These are phyloP conservation scores for Copidosoma aretas DNA, from an alignment of 2,888 invertebrate species.

Conservation along the genomic window DNA sequence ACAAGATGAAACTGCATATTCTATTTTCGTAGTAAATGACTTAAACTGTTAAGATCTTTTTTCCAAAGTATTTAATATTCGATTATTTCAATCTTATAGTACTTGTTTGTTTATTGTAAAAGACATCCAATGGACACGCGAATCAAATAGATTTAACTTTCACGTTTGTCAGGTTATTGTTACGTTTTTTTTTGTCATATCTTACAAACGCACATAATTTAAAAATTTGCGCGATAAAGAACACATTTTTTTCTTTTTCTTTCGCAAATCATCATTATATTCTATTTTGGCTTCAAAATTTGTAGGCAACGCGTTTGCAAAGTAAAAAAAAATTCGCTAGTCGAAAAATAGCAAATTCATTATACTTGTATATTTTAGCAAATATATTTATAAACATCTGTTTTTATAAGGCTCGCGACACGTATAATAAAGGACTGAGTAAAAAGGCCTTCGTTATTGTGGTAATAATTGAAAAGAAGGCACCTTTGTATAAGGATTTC, in stretches of 20 bases:
- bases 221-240: conserved; percentile 19
- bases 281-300: conserved; percentile 28
- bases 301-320: conserved; percentile 36
- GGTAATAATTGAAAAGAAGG: conserved; percentile 33
- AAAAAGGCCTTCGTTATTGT: conserved; percentile 34
- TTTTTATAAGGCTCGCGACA: conserved; percentile 27
- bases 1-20: conserved; percentile 28
- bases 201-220: conserved; percentile 34
- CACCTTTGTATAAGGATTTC: conserved; percentile 37
- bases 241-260: conserved; percentile 4
- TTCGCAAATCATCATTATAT: conserved; percentile 18
- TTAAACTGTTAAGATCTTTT: conserved; percentile 21
- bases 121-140: conserved; percentile 28
- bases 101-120: conserved; percentile 26
- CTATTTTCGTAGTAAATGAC: conserved; percentile 14
- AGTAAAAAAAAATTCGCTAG: conserved; percentile 28
- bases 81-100: conserved; percentile 30
- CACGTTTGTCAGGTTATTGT: conserved; percentile 20
- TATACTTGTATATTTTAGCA: conserved; percentile 27
- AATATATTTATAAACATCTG: conserved; percentile 22
- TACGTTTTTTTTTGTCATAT: conserved; percentile 38
- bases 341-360: conserved; percentile 37
- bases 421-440: conserved; percentile 23
- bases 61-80: conserved; percentile 14
- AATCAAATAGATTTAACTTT: conserved; percentile 16